Evolutionary conservation across 2,113 vertebrate species (phyloP).

Genomic region (Corvus cornix): DNA sequence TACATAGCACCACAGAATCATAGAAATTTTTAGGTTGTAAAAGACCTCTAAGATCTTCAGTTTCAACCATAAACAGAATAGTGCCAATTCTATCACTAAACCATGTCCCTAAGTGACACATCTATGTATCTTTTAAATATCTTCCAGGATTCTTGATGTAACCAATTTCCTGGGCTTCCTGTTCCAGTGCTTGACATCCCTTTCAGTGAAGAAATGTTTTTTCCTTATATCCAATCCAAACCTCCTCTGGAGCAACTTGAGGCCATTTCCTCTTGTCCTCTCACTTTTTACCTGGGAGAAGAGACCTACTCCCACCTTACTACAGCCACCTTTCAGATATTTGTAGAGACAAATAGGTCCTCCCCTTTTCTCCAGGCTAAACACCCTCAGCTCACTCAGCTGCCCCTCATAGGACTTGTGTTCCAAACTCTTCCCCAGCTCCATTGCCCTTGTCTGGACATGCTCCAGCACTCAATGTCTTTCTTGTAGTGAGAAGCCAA

Average conservation of each 20-base stretch:
- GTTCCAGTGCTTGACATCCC: neutral
- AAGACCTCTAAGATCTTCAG: neutral
- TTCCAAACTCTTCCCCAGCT: neutral
- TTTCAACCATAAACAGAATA: neutral
- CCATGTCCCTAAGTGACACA: neutral
- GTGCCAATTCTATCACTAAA: neutral
- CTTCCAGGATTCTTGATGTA: neutral
- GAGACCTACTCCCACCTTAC: neutral
- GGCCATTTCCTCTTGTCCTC: neutral
- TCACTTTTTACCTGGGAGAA: neutral
- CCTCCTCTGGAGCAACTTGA: neutral
- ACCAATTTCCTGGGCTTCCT: neutral
- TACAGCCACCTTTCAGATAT: neutral
- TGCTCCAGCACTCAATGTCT: neutral
- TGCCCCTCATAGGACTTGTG: neutral
- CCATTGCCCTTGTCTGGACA: neutral
- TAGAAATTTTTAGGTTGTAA: neutral
- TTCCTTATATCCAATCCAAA: neutral
- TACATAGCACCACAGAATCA: neutral
- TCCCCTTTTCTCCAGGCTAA: neutral
- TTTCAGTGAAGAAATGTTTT: neutral
- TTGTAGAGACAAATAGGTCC: neutral
- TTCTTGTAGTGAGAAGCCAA: neutral
- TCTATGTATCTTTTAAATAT: neutral
- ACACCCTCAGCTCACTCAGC: neutral